These are phyloP conservation scores for Epinotia ramella DNA, from an alignment of 2,888 invertebrate genomes.

Conservation along the genomic window DNA sequence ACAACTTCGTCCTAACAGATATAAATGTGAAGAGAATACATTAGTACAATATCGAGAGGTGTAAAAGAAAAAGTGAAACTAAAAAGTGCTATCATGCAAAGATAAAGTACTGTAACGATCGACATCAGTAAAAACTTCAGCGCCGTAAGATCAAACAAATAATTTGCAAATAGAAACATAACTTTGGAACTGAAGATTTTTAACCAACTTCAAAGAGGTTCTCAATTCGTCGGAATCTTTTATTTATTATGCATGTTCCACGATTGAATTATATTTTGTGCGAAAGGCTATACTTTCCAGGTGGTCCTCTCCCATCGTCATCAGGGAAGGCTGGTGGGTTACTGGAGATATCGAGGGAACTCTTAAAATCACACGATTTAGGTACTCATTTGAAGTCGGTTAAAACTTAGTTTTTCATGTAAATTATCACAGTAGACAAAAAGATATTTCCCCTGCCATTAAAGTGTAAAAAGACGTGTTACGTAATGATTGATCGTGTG, in stretches of 20 bases:
- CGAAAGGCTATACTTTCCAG: too few species aligned
- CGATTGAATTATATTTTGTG: too few species aligned
- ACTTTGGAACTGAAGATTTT: not conserved
- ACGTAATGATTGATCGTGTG: slow-evolving; percentile 44
- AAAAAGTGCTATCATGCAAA: slow-evolving; percentile 41
- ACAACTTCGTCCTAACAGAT: slow-evolving; percentile 29
- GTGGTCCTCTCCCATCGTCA: too few species aligned
- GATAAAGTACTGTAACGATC: slow-evolving; percentile 29
- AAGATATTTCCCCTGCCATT: slow-evolving; percentile 36
- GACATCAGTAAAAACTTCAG: slow-evolving; percentile 24
- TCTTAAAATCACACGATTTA: too few species aligned
- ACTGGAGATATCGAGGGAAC: too few species aligned
- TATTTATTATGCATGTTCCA: too few species aligned
- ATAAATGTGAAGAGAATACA: slow-evolving; percentile 35
- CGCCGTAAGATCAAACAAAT: slow-evolving; percentile 23
- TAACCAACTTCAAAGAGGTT: too few species aligned
- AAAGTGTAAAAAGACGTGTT: slow-evolving; percentile 34
- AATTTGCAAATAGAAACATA: slow-evolving; percentile 19
- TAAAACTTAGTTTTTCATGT: too few species aligned
- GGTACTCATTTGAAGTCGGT: too few species aligned
- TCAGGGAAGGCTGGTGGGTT: too few species aligned
- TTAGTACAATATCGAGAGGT: slow-evolving; percentile 37
- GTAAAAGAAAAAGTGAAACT: slow-evolving; percentile 41
- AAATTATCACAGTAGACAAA: slow-evolving; percentile 9
- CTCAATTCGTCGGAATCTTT: too few species aligned